Evolutionary conservation across 23 tunicate species (phyloP).

Genomic region (Trididemnum clinides): DNA sequence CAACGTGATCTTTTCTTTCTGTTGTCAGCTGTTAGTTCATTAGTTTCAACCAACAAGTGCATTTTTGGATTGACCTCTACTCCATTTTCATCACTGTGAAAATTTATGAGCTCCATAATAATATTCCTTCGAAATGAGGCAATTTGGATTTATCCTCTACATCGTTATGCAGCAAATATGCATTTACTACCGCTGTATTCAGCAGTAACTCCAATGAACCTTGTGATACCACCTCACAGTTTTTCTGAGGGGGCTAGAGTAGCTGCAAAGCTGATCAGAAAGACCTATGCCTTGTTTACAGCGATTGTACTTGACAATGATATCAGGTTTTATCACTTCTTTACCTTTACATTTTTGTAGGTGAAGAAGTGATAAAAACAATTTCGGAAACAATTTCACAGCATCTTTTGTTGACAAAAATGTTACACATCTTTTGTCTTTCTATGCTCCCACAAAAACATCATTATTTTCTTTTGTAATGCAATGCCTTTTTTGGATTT

Average conservation of each 20-base stretch:
- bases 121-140: neutral
- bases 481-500: neutral
- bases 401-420: neutral
- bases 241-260: neutral
- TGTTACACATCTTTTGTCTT: neutral
- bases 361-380: too few species aligned
- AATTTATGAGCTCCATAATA: neutral
- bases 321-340: neutral
- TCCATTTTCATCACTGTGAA: neutral
- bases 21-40: neutral
- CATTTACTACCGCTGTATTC: neutral
- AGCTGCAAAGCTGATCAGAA: neutral
- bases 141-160: neutral
- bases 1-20: neutral
- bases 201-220: neutral
- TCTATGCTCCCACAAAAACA: neutral
- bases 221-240: neutral
- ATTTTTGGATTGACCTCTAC: neutral
- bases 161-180: neutral
- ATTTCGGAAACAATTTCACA: neutral
- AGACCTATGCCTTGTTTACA: constrained; percentile 3
- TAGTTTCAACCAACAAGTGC: neutral
- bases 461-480: neutral
- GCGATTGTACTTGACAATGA: neutral
- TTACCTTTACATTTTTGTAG: neutral